A percentile compares a stretch with the other conserved stretches of the same genome.
These are phyloP conservation scores for Uloborus plumipes DNA, from an alignment of 2,888 invertebrate genomes.

Conservation along the genomic window DNA sequence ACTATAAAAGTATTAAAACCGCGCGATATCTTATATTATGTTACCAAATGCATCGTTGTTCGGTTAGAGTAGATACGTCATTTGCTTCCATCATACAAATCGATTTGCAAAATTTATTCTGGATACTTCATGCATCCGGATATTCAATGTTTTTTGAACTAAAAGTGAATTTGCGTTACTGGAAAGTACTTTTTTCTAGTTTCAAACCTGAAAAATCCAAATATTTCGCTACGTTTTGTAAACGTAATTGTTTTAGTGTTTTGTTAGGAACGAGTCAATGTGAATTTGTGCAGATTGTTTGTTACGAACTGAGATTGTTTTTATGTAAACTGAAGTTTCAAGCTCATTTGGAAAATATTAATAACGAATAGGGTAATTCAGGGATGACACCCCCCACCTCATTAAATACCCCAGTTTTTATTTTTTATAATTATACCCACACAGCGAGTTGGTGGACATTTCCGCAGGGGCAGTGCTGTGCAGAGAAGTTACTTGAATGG, in stretches of 20 bases:
- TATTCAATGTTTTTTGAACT: constrained; percentile 12
- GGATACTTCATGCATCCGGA: constrained; percentile 11
- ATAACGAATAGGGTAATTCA: no score
- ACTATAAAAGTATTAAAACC: no score
- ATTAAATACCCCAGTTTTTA: no score
- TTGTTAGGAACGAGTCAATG: neutral
- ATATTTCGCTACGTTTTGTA: no score
- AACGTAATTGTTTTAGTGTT: neutral
- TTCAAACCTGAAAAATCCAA: no score
- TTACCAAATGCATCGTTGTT: constrained; percentile 29
- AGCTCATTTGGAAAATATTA: no score
- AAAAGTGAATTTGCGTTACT: constrained; percentile 3
- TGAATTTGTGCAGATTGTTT: constrained; percentile 1
- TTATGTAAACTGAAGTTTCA: no score
- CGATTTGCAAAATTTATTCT: neutral
- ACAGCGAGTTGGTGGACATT: no score
- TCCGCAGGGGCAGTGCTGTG: no score
- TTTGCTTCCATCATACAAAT: constrained; percentile 26
- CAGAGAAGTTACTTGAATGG: no score
- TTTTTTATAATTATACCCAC: no score
- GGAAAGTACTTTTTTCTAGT: neutral
- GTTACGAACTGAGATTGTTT: neutral
- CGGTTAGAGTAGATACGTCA: constrained; percentile 41
- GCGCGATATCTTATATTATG: constrained; percentile 21
- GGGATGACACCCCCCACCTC: no score